Evolutionary conservation across 2,113 vertebrate species (phyloP).

Genomic region (Tachuris rubrigastra): DNA sequence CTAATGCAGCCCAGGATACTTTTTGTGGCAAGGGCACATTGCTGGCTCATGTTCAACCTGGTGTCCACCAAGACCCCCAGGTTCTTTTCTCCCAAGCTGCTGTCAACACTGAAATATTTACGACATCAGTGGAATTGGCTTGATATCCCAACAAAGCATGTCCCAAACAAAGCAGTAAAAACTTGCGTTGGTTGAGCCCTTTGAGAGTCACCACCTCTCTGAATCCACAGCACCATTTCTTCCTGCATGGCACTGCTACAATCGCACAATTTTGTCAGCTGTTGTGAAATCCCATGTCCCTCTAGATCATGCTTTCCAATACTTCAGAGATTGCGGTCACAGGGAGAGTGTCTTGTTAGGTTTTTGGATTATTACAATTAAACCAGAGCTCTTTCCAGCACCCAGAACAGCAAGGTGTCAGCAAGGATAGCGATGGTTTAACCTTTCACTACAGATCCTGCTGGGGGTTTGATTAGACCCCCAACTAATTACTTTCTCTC

Average conservation of each 20-base stretch:
- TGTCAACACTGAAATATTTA: not conserved
- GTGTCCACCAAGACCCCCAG: not conserved
- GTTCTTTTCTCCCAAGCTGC: not conserved
- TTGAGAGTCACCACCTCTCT: not conserved
- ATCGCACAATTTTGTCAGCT: not conserved
- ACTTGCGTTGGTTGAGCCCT: not conserved
- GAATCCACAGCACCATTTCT: not conserved
- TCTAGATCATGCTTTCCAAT: not conserved
- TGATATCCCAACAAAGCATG: not conserved
- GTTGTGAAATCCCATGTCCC: not conserved
- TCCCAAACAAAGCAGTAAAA: not conserved
- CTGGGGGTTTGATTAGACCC: not conserved
- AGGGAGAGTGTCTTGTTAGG: not conserved
- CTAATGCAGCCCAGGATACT: not conserved
- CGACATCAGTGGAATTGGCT: not conserved
- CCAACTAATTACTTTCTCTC: slow-evolving; percentile 3
- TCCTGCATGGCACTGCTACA: not conserved
- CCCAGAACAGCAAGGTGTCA: not conserved
- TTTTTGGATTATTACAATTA: not conserved
- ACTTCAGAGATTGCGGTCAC: not conserved
- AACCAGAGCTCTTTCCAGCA: not conserved
- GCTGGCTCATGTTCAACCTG: not conserved
- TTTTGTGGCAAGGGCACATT: not conserved
- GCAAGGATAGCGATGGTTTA: not conserved
- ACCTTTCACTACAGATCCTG: not conserved